Conservation (phyloP, 1,140 invertebrate genomes). For the Mercenaria mercenaria region DNA sequence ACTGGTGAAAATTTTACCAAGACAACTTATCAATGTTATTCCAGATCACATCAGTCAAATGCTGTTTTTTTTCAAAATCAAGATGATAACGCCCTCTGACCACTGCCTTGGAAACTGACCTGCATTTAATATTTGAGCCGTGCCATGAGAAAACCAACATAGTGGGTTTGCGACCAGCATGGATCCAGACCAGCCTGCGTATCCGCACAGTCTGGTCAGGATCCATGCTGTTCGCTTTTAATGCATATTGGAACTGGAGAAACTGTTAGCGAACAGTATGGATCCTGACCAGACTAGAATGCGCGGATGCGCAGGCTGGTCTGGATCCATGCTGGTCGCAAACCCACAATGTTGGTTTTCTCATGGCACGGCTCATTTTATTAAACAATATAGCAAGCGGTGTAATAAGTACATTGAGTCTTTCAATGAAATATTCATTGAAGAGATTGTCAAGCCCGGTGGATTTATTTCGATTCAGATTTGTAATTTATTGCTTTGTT, state of each 20-base stretch:
- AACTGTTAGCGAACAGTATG: too few species aligned
- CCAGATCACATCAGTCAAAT: neutral
- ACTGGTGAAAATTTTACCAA: neutral
- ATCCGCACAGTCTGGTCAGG: too few species aligned
- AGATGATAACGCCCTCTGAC: neutral
- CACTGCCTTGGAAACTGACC: neutral
- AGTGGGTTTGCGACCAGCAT: too few species aligned
- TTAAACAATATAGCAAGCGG: neutral
- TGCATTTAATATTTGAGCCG: neutral
- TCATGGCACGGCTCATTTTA: too few species aligned
- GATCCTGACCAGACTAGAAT: too few species aligned
- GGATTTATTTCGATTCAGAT: neutral
- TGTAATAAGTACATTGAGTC: neutral
- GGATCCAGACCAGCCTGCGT: too few species aligned
- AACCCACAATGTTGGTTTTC: too few species aligned
- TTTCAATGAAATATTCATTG: constrained; percentile 4
- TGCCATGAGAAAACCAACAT: too few species aligned
- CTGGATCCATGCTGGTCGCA: too few species aligned
- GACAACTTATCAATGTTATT: neutral
- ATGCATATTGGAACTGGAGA: too few species aligned
- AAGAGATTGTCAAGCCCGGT: neutral
- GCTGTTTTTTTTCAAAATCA: neutral
- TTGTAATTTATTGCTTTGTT: neutral
- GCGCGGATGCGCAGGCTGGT: too few species aligned
- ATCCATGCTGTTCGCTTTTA: too few species aligned